Evolutionary conservation across 2,113 vertebrate species (phyloP).

Genomic region (Prolemur simus): DNA sequence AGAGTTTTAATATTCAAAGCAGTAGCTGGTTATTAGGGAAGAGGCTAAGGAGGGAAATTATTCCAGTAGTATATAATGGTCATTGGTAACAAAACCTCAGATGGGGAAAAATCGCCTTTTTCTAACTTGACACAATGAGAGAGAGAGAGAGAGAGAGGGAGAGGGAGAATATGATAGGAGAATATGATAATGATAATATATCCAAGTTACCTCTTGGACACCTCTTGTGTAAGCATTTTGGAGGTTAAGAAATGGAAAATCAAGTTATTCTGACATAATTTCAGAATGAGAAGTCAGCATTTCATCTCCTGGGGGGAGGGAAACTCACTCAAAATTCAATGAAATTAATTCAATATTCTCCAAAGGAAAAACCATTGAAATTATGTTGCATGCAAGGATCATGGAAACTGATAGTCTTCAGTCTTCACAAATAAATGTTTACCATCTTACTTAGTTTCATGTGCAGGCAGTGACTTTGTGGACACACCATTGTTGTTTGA

Average conservation of each 20-base stretch:
- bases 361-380: slow-evolving; percentile 13
- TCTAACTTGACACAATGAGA: background rate
- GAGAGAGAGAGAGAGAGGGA: no score
- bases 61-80: background rate
- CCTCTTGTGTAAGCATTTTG: slow-evolving; percentile 9
- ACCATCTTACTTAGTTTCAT: background rate
- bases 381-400: background rate
- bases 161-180: no score
- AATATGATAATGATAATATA: background rate
- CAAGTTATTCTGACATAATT: slow-evolving; percentile 35
- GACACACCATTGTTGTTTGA: background rate
- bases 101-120: background rate
- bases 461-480: background rate
- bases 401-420: background rate
- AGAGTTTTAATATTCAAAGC: background rate
- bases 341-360: slow-evolving; percentile 33
- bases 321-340: background rate
- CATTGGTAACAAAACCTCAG: background rate
- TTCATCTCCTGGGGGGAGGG: background rate
- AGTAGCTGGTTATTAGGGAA: background rate
- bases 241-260: slow-evolving; percentile 45
- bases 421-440: background rate
- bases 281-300: slow-evolving; percentile 44
- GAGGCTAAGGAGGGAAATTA: background rate
- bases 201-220: background rate